Evolutionary conservation across 2,888 invertebrate genomes (phyloP), one percentile per base, ranked within the genome.

Genomic region (Sylvicola cinctus): DNA sequence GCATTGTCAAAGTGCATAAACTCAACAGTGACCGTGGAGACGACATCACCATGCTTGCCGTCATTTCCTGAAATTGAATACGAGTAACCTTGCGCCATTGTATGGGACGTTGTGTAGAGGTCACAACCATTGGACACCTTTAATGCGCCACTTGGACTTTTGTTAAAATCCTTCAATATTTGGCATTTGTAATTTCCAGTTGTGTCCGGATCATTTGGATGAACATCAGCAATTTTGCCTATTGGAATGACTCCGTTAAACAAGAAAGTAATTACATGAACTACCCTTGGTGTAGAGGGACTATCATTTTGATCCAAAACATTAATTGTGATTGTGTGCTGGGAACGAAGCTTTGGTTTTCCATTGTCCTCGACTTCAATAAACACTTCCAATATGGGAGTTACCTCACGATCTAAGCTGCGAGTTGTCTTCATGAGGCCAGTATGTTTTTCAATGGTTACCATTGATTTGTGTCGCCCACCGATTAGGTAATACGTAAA

Each of bases 281-380:
- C 80, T 8, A 78, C 77, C 46, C 91, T 67, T 14, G 87, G 67
- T 3, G 72, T 70, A 0, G 87, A 90, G 12, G 90, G 85, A 50
- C 80, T 84, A 47, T 93, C 91, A 53, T 93, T 93, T 52, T 81
- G 75, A 55, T 93, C 91, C 12, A 77, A 55, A 3, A 93, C 71
- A 39, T 73, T 68, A 12, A 90, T 70, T 16, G 65, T 66, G 34
- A 91, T 65, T 7, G 70, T 66, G 49, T 83, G 79, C 43, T 79
- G 78, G 1, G 85, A 80, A 45, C 70, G 74, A 74, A 83, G 78
- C 42, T 70, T 70, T 1, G 88, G 88, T 25, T 63, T 67, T 1
- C 88, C 88, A 47, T 79, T 85, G 50, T 93, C 91, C 56, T 80
- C 80, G 4, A 90, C 84, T 55, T 87, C 75, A 34, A 93, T 73